Conservation (phyloP, 2,888 invertebrate species). For the Apamea monoglypha region DNA sequence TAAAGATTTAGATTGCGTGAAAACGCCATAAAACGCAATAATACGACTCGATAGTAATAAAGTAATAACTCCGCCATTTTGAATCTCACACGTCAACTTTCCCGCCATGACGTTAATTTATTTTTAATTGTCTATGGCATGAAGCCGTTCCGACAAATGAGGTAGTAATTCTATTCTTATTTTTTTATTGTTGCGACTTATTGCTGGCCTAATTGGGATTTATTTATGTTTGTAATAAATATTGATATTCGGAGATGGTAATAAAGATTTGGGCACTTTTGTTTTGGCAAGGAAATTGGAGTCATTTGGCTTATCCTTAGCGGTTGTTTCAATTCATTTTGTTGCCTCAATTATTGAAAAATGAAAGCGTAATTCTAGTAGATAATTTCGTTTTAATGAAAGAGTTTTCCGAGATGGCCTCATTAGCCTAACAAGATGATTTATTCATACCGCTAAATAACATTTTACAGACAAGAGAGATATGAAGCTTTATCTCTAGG, state of each 20-base stretch:
- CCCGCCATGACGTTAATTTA: conserved; percentile 65
- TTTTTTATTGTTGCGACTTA: conserved; percentile 61
- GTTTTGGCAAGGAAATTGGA: conserved; percentile 1
- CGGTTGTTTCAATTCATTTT: conserved; percentile 8
- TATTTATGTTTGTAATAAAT: conserved; percentile 54
- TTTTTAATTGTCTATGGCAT: conserved; percentile 70
- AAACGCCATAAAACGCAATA: conserved; percentile 44
- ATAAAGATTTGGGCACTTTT: conserved; percentile 16
- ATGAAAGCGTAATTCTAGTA: not conserved
- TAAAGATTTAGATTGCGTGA: conserved; percentile 42
- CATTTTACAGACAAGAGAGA: not conserved
- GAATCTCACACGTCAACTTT: conserved; percentile 64
- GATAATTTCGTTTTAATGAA: not conserved
- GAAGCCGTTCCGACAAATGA: conserved; percentile 61
- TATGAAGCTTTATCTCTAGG: not conserved
- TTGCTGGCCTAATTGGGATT: conserved; percentile 65
- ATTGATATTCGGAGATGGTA: conserved; percentile 41
- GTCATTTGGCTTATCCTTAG: conserved; percentile 14
- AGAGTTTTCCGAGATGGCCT: not conserved
- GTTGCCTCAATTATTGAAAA: not conserved
- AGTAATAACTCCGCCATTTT: conserved; percentile 63
- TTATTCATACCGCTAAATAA: too few species aligned
- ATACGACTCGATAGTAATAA: conserved; percentile 46
- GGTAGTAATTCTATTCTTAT: conserved; percentile 61
- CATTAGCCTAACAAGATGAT: not conserved